Base-by-base conservation (phyloP, 2,888 invertebrate species). In the Lasioglossum marginatum region DNA sequence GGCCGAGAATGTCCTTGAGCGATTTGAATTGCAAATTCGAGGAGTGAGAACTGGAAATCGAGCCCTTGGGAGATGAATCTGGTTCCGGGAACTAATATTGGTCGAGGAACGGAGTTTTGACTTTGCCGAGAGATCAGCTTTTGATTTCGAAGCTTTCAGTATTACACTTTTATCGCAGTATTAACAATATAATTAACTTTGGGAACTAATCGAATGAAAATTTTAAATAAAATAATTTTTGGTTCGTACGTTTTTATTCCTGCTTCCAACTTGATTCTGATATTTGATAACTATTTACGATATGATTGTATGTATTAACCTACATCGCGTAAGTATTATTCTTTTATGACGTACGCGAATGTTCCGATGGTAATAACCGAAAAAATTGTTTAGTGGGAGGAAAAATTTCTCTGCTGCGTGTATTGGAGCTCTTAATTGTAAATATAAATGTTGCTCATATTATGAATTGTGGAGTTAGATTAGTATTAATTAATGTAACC, bases 1-100 rank as follows among this genome's bases (percentile, higher is more conserved):
- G 31, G 52, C 43, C 40, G 19, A 16, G 6, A 27, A 52, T 43
- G 57, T 34, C 8, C 19, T 31, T 4, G 19, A 12, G 5, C 16
- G 16, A 43, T 68, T 73, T 76, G 83, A 79, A 85, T 76, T 73
- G 57, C 23, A 72, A 71, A 70, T 74, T 31, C 14, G 5, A 10
- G 1, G 10, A 27, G 6, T 1, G 10, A 48, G 34, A 12, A 43
- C 2, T 71, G 27, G 10, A 23, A 40, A 43, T 23, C 23, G 19
- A 10, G 27, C 27, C 14, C 40, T 66, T 68, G 6, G 19, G 14
- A 60, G n/a, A 57, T 6, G 16, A 79, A 52, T 34, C 34, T 16
- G 34, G 16, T 34, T 52, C 16, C 2, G 19, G 23, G 66, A 68
- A 37, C 66, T 34, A 19, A 68, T 34, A 37, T 68, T 68, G 31